Base-by-base conservation (phyloP, 2,113 vertebrate species). In the Bombycilla garrulus region DNA sequence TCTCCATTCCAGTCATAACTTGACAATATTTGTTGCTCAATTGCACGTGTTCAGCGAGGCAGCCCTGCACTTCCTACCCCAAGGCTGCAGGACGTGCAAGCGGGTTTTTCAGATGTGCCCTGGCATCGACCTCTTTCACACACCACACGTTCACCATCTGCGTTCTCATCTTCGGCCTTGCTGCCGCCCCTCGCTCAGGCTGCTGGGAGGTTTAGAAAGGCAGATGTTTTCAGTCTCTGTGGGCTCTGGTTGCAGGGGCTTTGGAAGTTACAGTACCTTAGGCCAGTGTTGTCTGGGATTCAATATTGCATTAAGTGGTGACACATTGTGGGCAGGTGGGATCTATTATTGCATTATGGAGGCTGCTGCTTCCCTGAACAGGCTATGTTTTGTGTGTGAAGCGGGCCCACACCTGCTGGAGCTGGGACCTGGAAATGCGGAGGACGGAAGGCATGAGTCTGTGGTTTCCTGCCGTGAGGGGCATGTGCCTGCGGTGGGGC, bases 371-470 rank as follows among this genome's bases (percentile, higher is more conserved):
- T 96, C 94, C 95, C 95, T 96, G 95, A 95, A 97, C 97, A 97
- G 98, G 98, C 99, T 98, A 98, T 98, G 98, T 99, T 98, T 99
- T 99, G 98, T 99, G 99, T 98, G 99, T 99, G 90, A 99, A 99
- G 95, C 99, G 99, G 82, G 99, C 99, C 98, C 99, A 98, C 98
- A 99, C 98, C 97, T 99, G 99, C 98, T 99, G 99, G 94, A 99
- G 98, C 98, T 99, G 99, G 79, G 98, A 98, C 94, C 99, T 98
- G 85, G 99, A 99, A 97, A 98, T 98, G 96, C 99, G 99, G 92
- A 99, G 99, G 88, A 99, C 98, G 38, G 99, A 99, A 98, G 99
- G 99, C 97, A 99, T 98, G 98, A 98, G 98, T 97, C 99, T 99
- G 82, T 99, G 99, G 98, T 98, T 99, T 97, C 99, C 99, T 28